phyloP scores from a whole-genome alignment of 2,797 vertebrate genomes.

The Antrozous pallidus region DNA sequence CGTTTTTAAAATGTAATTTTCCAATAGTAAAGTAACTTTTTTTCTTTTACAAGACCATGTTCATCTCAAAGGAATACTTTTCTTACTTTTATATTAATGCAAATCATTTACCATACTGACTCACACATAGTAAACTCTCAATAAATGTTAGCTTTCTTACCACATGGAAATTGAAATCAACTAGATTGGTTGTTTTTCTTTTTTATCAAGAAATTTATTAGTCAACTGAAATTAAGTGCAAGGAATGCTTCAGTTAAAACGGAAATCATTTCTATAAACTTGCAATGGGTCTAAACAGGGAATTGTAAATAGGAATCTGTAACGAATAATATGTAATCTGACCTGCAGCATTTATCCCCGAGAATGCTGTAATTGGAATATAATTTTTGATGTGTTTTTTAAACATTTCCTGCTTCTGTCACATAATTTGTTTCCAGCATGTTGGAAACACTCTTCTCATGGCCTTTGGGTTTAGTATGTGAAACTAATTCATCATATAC shows the following conservation, averaged over 20 bases:
- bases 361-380: slow-evolving; percentile 74
- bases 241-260: slow-evolving; percentile 56
- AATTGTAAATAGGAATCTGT: slow-evolving; percentile 68
- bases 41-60: slow-evolving; percentile 54
- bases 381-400: slow-evolving; percentile 77
- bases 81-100: slow-evolving; percentile 49
- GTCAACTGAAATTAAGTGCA: slow-evolving; percentile 64
- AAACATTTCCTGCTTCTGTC: slow-evolving; percentile 77
- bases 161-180: slow-evolving; percentile 61
- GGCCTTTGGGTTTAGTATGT: slow-evolving; percentile 76
- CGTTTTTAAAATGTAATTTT: slow-evolving; percentile 48
- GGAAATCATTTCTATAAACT: slow-evolving; percentile 73
- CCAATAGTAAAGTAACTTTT: slow-evolving; percentile 15
- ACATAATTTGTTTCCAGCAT: slow-evolving; percentile 72
- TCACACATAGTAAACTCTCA: slow-evolving; percentile 60
- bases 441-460: slow-evolving; percentile 67
- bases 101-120: slow-evolving; percentile 55
- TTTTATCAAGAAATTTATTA: slow-evolving; percentile 67
- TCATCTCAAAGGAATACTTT: slow-evolving; percentile 39
- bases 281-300: slow-evolving; percentile 54
- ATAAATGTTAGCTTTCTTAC: slow-evolving; percentile 60
- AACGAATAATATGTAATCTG: slow-evolving; percentile 60
- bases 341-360: slow-evolving; percentile 49
- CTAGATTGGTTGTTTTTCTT: slow-evolving; percentile 35
- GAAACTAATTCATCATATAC: slow-evolving; percentile 81